Conservation (phyloP, 2,797 vertebrate genomes). For the Melanotaenia nigrans region DNA sequence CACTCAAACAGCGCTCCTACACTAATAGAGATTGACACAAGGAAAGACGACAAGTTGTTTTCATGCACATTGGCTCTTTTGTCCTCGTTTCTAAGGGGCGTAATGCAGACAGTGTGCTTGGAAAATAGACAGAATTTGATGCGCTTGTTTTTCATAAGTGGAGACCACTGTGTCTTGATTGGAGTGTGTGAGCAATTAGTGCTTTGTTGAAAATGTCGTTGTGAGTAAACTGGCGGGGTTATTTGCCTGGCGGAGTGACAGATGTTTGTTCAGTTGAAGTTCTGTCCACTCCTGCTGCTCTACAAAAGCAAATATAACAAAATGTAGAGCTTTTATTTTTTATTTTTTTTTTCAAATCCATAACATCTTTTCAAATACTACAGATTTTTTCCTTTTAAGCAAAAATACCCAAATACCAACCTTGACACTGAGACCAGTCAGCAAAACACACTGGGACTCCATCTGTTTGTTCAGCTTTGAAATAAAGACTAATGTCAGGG, state of each 20-base stretch:
- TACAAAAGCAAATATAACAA: neutral
- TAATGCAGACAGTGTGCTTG: slow-evolving; percentile 62
- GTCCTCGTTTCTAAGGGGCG: slow-evolving; percentile 54
- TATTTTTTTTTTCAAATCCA: neutral
- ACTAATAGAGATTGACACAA: slow-evolving; percentile 79
- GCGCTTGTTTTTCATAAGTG: slow-evolving; percentile 66
- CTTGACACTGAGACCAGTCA: neutral
- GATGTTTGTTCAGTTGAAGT: slow-evolving; percentile 14
- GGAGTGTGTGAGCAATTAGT: slow-evolving; percentile 66
- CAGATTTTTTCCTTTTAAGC: neutral
- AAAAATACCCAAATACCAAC: neutral
- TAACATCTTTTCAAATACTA: neutral
- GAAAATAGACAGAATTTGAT: slow-evolving; percentile 70
- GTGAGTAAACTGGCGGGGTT: slow-evolving; percentile 36
- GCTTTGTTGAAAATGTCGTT: slow-evolving; percentile 47
- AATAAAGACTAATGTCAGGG: neutral
- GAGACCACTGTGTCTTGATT: slow-evolving; percentile 56
- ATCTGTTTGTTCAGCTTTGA: neutral
- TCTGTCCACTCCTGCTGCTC: slow-evolving; percentile 10
- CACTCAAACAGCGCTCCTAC: slow-evolving; percentile 70
- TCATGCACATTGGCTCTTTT: slow-evolving; percentile 76
- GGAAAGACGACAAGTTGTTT: slow-evolving; percentile 77
- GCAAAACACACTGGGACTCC: neutral
- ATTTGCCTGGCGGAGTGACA: slow-evolving; percentile 37
- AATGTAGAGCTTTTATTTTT: neutral